Conservation (phyloP, 2,797 vertebrate species). For the Pygocentrus nattereri region DNA sequence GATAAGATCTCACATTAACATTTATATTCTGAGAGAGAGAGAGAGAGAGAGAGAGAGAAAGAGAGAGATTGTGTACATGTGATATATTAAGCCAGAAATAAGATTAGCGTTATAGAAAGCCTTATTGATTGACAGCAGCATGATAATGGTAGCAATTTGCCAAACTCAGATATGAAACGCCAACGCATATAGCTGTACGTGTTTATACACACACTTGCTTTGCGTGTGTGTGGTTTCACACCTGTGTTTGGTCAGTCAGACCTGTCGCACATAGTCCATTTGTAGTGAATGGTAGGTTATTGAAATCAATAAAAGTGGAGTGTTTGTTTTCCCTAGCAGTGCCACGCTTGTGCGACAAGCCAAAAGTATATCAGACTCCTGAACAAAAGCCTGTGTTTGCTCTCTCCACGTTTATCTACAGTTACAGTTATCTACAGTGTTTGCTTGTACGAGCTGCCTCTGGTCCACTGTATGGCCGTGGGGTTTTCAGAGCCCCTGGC, state of each 20-base stretch:
- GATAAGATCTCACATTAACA: neutral
- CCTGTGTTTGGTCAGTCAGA: constrained; percentile 45
- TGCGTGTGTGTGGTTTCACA: constrained; percentile 27
- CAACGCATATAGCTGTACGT: neutral
- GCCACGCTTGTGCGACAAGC: constrained; percentile 67
- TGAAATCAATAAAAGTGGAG: constrained; percentile 43
- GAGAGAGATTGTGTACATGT: neutral
- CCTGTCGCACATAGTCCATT: constrained; percentile 16
- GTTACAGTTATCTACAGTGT: no score
- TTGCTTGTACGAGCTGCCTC: neutral
- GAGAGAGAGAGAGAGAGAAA: neutral
- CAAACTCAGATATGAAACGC: constrained; percentile 13
- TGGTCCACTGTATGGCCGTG: constrained; percentile 1
- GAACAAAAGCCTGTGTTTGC: constrained; percentile 74
- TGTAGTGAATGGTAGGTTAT: constrained; percentile 39
- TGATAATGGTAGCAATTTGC: constrained; percentile 26
- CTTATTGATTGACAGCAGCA: neutral
- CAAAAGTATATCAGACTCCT: constrained; percentile 63
- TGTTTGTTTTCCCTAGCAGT: constrained; percentile 72
- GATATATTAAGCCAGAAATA: neutral
- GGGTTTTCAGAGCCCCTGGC: neutral
- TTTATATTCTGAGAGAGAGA: neutral
- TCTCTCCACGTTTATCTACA: constrained; percentile 38
- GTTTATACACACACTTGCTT: neutral
- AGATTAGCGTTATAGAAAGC: neutral